Base-by-base conservation (phyloP, 2,888 invertebrate species). In the Listrodromus nycthemerus region DNA sequence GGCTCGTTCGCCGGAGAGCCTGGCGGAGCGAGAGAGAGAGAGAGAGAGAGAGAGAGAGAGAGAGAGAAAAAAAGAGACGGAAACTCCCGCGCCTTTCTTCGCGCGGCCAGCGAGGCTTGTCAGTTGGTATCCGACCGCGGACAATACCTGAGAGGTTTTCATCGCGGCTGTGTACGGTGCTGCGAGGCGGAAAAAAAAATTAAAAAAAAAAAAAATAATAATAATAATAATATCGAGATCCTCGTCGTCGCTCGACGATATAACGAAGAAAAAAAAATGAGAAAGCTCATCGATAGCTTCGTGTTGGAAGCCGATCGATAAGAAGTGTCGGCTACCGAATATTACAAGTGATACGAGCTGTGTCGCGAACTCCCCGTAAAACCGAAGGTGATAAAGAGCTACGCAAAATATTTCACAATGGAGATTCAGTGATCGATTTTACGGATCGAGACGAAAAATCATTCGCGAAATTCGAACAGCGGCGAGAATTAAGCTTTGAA, bases 81-180 rank as follows among this genome's bases (percentile, higher is more conserved):
- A 70, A 70, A 86, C 89, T 90, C 92, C 91, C 92, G 92, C 92
- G 89, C 91, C 92, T 92, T 92, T 92, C 92, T 91, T 92, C 90
- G 88, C 88, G 89, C 90, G 87, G 87, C 89, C 89, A 84, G 87
- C 87, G 89, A 58, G 90, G 87, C 89, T 89, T 91, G 90, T 92
- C 92, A 92, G 92, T 92, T 90, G 86, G 89, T 88, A 89, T 89
- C 90, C 90, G 88, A 86, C 90, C 89, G 90, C 88, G 89, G 90
- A 89, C 89, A 89, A 88, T 88, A 88, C 87, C 88, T 86, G 90
- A 89, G 88, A 86, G 69, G 55, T 85, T 80, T 85, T 81, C 81
- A 85, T 84, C 84, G 78, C 77, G 80, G 80, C 52, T 52, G 45
- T 24, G 61, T 70, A 37, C 45, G 61, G 50, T 58, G 50, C 33